Base-by-base conservation (phyloP, 2,888 invertebrate genomes). In the Phortica okadai region DNA sequence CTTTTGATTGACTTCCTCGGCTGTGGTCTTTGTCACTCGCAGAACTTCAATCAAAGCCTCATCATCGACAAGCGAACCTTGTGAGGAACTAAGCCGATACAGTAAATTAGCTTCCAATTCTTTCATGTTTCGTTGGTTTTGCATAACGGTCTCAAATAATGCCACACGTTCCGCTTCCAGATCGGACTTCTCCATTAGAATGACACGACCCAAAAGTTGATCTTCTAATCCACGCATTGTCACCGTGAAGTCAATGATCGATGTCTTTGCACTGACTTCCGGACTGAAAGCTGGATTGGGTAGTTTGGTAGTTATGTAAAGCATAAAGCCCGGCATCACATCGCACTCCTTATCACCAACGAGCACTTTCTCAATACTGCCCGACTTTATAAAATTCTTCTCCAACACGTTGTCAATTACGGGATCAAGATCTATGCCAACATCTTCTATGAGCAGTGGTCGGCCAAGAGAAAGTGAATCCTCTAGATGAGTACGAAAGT, bases 321-420 rank as follows among this genome's bases (percentile, higher is more conserved):
- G 92, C 95, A 96, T 96, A 89, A 99, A 99, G 0, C 97, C 98
- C 21, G 97, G 96, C 95, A 98, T 96, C 0, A 99, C 97, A 88
- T 99, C 99, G 88, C 97, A 98, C 92, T 99, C 99, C 89, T 99
- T 99, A 90, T 99, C 99, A 0, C 97, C 97, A 0, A 98, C 96
- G 59, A 97, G 94, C 0, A 97, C 97, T 92, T 99, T 99, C 89
- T 97, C 97, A 81, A 98, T 98, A 10, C 97, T 96, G 73, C 99
- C 99, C 7, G 98, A 98, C 92, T 98, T 98, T 74, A 99, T 98
- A 89, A 98, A 99, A 92, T 99, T 99, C 91, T 98, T 99, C 90
- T 99, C 98, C 33, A 99, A 93, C 0, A 99, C 97, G 91, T 99
- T 99, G 89, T 99, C 99, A 76, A 99, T 95, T 0, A 98, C 97